Conservation (phyloP, 23 tunicate species). For the Styela plicata region DNA sequence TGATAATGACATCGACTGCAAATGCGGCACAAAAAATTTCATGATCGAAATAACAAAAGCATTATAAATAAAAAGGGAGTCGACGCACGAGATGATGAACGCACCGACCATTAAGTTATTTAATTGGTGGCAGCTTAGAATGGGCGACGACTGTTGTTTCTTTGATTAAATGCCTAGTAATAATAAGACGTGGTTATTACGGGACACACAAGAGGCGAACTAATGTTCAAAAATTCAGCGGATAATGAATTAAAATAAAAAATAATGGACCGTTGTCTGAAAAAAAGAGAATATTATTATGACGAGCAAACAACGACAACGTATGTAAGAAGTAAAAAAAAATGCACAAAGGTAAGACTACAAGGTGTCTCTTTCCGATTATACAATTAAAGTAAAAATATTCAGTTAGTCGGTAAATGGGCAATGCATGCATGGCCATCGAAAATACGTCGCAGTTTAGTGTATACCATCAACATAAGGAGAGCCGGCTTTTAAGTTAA, state of each 20-base stretch:
- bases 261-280: neutral
- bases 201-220: neutral
- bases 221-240: neutral
- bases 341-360: slow-evolving; percentile 13
- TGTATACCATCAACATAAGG: no score
- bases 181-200: neutral
- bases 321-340: slow-evolving; percentile 1
- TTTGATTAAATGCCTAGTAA: neutral
- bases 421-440: no score
- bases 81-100: no score
- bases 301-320: slow-evolving; percentile 1
- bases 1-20: neutral
- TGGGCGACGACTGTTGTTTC: neutral
- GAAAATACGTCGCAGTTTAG: no score
- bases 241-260: neutral
- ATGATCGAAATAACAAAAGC: neutral
- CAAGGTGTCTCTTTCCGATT: slow-evolving; percentile 20
- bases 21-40: neutral
- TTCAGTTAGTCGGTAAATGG: neutral
- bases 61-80: neutral
- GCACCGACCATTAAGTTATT: no score
- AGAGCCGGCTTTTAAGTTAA: no score
- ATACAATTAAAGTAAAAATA: neutral
- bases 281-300: neutral
- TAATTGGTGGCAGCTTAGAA: no score